phyloP scores from a whole-genome alignment of 2,888 invertebrate species.

The Athrips mouffetella region DNA sequence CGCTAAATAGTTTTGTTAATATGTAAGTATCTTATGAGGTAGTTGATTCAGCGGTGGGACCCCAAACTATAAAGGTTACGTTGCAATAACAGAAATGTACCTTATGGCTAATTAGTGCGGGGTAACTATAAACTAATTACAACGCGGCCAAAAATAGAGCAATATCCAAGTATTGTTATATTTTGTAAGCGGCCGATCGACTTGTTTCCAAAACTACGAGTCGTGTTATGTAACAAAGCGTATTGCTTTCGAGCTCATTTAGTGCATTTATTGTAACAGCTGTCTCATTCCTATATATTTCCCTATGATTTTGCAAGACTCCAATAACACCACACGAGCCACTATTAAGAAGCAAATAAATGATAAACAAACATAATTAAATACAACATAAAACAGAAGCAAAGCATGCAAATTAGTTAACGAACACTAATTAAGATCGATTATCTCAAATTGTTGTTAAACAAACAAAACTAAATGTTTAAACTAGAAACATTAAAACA shows the following conservation, averaged over 20 bases:
- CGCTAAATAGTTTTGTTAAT: too few species aligned
- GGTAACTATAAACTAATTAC: too few species aligned
- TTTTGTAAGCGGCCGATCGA: slow-evolving; percentile 34
- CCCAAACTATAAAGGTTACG: too few species aligned
- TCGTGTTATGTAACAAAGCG: slow-evolving; percentile 48
- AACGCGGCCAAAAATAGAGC: slow-evolving; percentile 47
- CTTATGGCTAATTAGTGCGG: too few species aligned
- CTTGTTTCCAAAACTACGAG: slow-evolving; percentile 60
- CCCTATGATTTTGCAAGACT: too few species aligned
- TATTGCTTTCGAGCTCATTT: slow-evolving; percentile 39
- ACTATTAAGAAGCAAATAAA: neutral
- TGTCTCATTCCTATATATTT: too few species aligned
- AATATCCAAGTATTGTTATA: slow-evolving; percentile 46
- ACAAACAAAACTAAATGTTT: too few species aligned
- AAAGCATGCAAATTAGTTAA: neutral
- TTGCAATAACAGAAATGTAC: too few species aligned
- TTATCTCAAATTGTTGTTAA: neutral
- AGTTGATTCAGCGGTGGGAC: too few species aligned
- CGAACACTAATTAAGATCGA: neutral
- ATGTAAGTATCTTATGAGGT: too few species aligned
- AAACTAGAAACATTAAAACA: neutral
- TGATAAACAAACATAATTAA: neutral
- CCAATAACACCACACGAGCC: too few species aligned
- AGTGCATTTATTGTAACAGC: slow-evolving; percentile 3
- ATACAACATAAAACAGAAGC: neutral